phyloP scores from a whole-genome alignment of 2,797 vertebrate genomes.

The Zalophus californianus region DNA sequence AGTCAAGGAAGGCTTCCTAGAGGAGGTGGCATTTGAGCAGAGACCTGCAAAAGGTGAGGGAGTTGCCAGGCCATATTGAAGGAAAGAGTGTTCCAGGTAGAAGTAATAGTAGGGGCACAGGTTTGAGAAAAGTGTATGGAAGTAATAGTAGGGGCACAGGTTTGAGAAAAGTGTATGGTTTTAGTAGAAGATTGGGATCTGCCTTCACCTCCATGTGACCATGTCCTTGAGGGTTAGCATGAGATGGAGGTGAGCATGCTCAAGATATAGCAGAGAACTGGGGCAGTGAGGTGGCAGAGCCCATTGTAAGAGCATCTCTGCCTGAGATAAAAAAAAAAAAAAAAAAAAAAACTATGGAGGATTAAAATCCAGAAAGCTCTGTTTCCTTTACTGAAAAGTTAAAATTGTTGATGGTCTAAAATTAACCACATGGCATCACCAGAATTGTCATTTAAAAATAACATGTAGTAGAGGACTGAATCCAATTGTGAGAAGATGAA shows the following conservation, averaged over 20 bases:
- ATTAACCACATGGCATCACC: not conserved
- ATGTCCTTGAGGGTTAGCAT: not conserved
- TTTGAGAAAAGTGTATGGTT: not conserved
- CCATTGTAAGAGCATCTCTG: too few relatives aligned
- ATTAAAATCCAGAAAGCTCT: not conserved
- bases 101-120: not conserved
- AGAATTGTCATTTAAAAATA: not conserved
- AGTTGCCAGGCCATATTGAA: not conserved
- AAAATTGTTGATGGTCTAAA: not conserved
- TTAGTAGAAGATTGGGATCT: not conserved
- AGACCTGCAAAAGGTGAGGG: not conserved
- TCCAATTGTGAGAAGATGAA: not conserved
- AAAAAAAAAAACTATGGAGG: not conserved
- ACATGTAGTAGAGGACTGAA: not conserved
- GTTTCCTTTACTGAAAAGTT: not conserved
- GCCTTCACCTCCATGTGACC: not conserved
- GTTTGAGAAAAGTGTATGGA: not conserved
- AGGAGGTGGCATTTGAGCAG: not conserved
- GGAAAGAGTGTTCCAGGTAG: not conserved
- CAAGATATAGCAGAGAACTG: not conserved
- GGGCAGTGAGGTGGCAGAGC: not conserved
- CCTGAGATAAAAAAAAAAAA: not conserved
- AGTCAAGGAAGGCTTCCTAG: not conserved
- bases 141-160: not conserved
- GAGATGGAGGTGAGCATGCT: not conserved